Base-by-base conservation (phyloP, 2,888 invertebrate genomes). In the Liodrosophila aerea region DNA sequence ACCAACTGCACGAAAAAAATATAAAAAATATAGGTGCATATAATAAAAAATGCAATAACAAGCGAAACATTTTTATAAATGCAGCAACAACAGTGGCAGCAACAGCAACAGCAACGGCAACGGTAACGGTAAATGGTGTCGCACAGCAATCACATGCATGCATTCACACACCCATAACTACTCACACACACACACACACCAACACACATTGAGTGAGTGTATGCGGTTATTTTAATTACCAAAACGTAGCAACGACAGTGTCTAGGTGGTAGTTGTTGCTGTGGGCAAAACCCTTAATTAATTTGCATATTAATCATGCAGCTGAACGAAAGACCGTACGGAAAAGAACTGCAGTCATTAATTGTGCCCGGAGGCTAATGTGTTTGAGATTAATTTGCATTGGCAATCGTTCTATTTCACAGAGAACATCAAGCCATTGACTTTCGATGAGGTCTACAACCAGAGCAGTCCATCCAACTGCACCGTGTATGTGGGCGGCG, bases 391-490 rank as follows among this genome's bases (percentile, higher is more conserved):
- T 11, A 36, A 40, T 27, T 49, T 13, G 31, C 30, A 22, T 22
- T 31, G 50, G n/a, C 39, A 34, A 39, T 60, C n/a, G 12, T 11
- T 36, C 11, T 12, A 29, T n/a, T 30, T 18, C 93, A 15, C 92
- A 95, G 96, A 94, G 84, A 97, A 96, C 91, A 92, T 96, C 60
- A 97, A 97, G 89, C 97, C 97, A 11, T 92, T 98, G 88, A 97
- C 97, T 60, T 98, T 97, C 91, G 98, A 99, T 89, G 99, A 99
- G 91, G 98, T 99, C 18, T 98, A 97, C 93, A 97, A 97, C 91
- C 98, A 98, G 92, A 97, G 98, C 90, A 98, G 98, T 84, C 96
- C 97, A 34, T 98, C 98, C 88, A 99, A 99, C 92, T 98, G 98
- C 92, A 99, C 98, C 73, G 99, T 99, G 16, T 99, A 99, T 92